phyloP scores from a whole-genome alignment of 2,113 vertebrate genomes.

The Phodopus roborovskii region DNA sequence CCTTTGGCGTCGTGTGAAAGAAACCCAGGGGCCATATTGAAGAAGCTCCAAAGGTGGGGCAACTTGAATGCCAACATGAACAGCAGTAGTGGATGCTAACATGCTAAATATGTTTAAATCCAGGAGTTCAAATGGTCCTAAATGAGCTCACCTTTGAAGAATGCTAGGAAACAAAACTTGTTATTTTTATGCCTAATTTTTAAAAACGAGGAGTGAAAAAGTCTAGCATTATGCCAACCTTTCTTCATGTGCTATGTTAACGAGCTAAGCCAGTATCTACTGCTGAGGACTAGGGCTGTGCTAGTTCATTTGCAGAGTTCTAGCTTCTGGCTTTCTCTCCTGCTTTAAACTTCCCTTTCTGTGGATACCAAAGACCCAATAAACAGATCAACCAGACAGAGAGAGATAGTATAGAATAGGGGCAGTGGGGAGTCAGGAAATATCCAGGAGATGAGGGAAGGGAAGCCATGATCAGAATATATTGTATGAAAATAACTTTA shows the following conservation, averaged over 20 bases:
- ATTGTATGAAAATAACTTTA: neutral
- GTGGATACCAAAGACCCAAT: neutral
- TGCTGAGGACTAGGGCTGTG: neutral
- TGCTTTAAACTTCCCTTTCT: neutral
- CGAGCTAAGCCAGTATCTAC: slow-evolving; percentile 17
- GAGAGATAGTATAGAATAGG: no score
- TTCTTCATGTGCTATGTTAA: neutral
- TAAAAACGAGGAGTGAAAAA: neutral
- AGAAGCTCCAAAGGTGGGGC: neutral
- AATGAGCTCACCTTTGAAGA: neutral
- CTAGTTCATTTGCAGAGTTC: neutral
- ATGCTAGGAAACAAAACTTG: neutral
- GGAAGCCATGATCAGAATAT: neutral
- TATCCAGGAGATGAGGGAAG: neutral
- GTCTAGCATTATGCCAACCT: neutral
- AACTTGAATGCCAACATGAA: neutral
- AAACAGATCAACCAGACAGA: neutral
- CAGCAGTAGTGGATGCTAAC: neutral
- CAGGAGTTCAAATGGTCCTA: neutral
- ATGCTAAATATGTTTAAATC: neutral
- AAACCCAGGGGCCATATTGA: neutral
- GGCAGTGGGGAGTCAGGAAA: neutral
- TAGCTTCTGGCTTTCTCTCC: neutral
- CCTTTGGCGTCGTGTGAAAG: neutral
- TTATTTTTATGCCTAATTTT: neutral